Conservation (phyloP, 2,888 invertebrate genomes). For the Eristalis pertinax region DNA sequence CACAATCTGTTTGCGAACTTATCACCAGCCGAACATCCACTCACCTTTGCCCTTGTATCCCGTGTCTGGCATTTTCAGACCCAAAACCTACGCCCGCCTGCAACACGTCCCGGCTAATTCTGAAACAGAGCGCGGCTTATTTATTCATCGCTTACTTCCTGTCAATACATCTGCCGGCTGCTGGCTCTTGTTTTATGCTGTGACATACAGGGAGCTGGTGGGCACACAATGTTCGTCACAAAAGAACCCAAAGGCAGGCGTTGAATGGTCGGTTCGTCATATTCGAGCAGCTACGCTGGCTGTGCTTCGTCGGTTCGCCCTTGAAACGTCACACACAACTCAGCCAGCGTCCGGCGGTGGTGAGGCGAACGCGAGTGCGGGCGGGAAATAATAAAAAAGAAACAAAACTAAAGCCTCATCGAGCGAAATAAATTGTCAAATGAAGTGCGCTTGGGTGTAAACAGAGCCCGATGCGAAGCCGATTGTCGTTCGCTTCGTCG, state of each 20-base stretch:
- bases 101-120: background rate
- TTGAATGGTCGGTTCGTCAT: background rate
- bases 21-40: background rate
- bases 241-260: background rate
- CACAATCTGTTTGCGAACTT: background rate
- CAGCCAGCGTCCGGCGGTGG: background rate
- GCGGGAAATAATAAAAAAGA: background rate
- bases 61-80: background rate
- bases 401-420: background rate
- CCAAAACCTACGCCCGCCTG: background rate
- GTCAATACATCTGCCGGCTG: background rate
- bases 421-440: background rate
- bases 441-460: background rate
- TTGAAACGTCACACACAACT: background rate
- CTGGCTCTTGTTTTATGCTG: background rate
- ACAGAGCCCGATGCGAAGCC: background rate
- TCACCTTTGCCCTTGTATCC: background rate
- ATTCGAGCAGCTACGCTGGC: background rate
- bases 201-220: background rate
- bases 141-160: slow-evolving; percentile 15
- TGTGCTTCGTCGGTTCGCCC: background rate
- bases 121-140: background rate
- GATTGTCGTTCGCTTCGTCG: no score
- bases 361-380: background rate
- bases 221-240: background rate